Base-by-base conservation (phyloP, 2,888 invertebrate species). In the Syritta pipiens region DNA sequence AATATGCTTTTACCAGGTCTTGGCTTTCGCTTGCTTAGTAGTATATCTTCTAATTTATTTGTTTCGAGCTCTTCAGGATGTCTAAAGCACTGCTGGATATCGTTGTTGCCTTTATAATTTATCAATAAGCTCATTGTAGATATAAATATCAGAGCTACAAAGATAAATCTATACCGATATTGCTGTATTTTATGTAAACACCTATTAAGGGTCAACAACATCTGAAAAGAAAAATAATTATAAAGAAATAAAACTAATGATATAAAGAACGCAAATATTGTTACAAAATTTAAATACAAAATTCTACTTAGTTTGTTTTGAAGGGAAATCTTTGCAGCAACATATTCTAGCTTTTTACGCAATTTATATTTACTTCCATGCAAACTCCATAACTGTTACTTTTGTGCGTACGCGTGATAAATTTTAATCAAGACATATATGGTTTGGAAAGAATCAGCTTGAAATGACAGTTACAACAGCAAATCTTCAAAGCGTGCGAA, bases 1-100 rank as follows among this genome's bases (percentile, higher is more conserved):
- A 89, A 89, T 69, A 89, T 88, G 44, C 84, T 86, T 30, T 83
- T 84, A 6, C 86, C 86, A 2, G 83, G 81, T 3, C 53, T 82
- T 2, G 89, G 89, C 30, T 84, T 85, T 1, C 81, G 79, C 3
- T 83, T 81, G 1, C 84, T 82, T 9, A 83, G 53, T 12, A 88
- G 68, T 2, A 88, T 84, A 83, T 88, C 86, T 4, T 86, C 85
- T 22, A 88, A 71, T 59, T 69, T 59, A 0, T 4, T 24, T 10
- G 19, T 14, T 24, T 69, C 63, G 2, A 14, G 9, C 10, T 35
- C 26, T 26, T 5, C 14, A 24, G 75, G 51, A 20, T 85, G 84
- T 68, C 84, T 82, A 48, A 86, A 87, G 63, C 87, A 87, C 5
- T 82, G 82, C 6, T 84, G 83, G 6, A 82, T 48, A 49, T 87